Base-by-base conservation (phyloP, 2,888 invertebrate species). In the Eudasyphora cyanicolor region DNA sequence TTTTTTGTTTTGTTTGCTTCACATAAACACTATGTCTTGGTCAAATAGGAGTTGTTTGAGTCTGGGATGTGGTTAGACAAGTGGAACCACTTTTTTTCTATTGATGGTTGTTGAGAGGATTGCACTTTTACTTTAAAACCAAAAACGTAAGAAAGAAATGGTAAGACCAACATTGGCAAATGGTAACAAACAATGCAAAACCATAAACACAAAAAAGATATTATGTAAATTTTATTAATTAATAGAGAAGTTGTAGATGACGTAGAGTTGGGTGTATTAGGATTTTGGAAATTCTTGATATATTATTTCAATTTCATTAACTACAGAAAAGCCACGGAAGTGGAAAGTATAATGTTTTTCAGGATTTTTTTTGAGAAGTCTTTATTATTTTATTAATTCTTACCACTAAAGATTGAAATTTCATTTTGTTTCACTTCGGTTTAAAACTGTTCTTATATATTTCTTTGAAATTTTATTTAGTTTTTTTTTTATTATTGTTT, bases 81-180 rank as follows among this genome's bases (percentile, higher is more conserved):
- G 83, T 83, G 80, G 64, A 71, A 80, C 83, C 69, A 83, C 80
- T 83, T 35, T 82, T 83, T 73, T n/a, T 60, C 69, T 75, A 75
- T 64, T 19, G 70, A 75, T 76, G 49, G 45, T 21, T 45, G 12
- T 2, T 27, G 54, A 73, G 76, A 73, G 76, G 76, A 83, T 83
- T 60, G 29, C 32, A 79, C 76, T 62, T 79, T 77, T 77, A 62
- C 80, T 80, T 35, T 27, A 78, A 57, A 54, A 45, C n/a, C n/a
- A 76, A 67, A n/a, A 24, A 67, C 24, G 45, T 3, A 49, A 54
- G 24, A 27, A 51, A 51, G 10, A 57, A 32, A 29, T 7, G 21
- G 21, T 10, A 54, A 60, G 27, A 29, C n/a, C n/a, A n/a, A n/a
- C n/a, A n/a, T 12, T 21, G 54, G 54, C 64, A 32, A 19, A 19